Evolutionary conservation across 2,113 vertebrate genomes (phyloP).

Genomic region (Ivindomyrus marchei): DNA sequence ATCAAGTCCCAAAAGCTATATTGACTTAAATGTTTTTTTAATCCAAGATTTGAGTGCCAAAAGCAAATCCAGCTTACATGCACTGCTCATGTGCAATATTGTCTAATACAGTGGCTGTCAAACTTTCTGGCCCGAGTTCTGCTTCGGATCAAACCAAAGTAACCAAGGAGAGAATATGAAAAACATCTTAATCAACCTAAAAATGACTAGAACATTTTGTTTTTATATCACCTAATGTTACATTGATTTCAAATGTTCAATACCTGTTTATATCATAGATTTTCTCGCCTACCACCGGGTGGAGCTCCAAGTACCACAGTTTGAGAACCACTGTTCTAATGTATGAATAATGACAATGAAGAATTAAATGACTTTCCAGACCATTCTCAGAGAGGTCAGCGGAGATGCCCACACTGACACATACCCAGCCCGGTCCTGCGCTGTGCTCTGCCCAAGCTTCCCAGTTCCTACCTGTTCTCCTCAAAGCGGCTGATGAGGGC

Average conservation of each 20-base stretch:
- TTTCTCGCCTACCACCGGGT: neutral
- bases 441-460: neutral
- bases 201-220: neutral
- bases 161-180: neutral
- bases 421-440: neutral
- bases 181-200: neutral
- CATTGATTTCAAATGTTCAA: neutral
- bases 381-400: neutral
- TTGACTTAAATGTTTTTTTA: neutral
- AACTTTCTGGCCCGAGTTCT: neutral
- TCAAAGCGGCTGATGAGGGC: slow-evolving; percentile 76
- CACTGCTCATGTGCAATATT: neutral
- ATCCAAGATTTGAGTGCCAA: neutral
- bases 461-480: slow-evolving; percentile 61
- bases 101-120: neutral
- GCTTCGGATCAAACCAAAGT: neutral
- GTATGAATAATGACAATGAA: neutral
- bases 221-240: neutral
- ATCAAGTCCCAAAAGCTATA: neutral
- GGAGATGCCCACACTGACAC: neutral
- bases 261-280: neutral
- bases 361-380: neutral
- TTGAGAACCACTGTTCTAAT: neutral
- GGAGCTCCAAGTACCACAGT: neutral
- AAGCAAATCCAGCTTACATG: neutral